phyloP scores from a whole-genome alignment of 2,888 invertebrate genomes.

The Parnassius mnemosyne region DNA sequence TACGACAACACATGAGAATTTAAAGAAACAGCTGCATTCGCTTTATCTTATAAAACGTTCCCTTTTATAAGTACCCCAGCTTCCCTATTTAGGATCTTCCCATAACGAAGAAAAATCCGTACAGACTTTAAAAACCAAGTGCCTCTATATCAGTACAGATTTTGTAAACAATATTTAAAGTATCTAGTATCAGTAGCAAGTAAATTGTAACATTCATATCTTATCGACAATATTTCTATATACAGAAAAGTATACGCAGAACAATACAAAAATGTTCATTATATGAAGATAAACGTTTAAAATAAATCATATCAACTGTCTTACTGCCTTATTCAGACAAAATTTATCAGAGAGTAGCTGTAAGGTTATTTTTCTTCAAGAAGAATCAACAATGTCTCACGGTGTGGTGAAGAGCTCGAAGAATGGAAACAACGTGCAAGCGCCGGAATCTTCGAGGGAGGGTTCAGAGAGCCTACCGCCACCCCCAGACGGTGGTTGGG shows the following conservation, averaged over 20 bases:
- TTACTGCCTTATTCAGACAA: constrained; percentile 20
- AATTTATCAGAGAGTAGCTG: constrained; percentile 34
- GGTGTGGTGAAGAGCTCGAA: constrained; percentile 61
- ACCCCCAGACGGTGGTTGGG: constrained; percentile 97
- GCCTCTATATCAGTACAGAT: constrained; percentile 35
- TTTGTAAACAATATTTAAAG: constrained; percentile 20
- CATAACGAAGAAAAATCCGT: constrained; percentile 27
- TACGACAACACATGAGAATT: constrained; percentile 54
- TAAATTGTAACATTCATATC: constrained; percentile 31
- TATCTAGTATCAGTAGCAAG: constrained; percentile 28
- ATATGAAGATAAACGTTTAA: constrained; percentile 28
- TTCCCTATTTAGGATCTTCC: constrained; percentile 30
- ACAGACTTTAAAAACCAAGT: constrained; percentile 31
- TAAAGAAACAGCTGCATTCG: constrained; percentile 35
- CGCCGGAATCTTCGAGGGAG: constrained; percentile 52
- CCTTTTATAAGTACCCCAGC: constrained; percentile 40
- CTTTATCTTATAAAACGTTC: constrained; percentile 33
- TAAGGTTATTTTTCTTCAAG: constrained; percentile 30
- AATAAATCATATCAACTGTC: constrained; percentile 30
- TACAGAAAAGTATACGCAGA: constrained; percentile 21
- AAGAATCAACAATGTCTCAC: constrained; percentile 61
- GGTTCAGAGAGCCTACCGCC: constrained; percentile 76
- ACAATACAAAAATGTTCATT: constrained; percentile 24
- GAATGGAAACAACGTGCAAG: constrained; percentile 54
- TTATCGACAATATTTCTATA: constrained; percentile 33